Base-by-base conservation (phyloP, 2,888 invertebrate species). In the Drosophila macrospina region DNA sequence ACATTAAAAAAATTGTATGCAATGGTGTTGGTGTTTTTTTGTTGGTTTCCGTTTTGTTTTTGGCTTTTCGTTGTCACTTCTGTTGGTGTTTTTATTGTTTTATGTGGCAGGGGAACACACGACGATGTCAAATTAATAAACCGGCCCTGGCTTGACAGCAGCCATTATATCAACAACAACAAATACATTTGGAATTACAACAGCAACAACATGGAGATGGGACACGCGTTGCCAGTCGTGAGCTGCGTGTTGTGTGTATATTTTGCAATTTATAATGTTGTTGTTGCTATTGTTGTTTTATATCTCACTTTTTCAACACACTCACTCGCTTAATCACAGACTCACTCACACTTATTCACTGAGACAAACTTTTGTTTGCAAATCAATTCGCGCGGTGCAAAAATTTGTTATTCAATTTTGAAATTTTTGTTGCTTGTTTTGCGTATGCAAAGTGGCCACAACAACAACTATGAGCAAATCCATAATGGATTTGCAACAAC, bases 61-160 rank as follows among this genome's bases (percentile, higher is more conserved):
- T 67, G 72, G 39, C 34, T 67, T 42, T 51, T 68, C 52, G 61
- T 65, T 54, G 39, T 20, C 42, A 37, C 20, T 45, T 24, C 15
- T 60, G 26, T 54, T 74, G 51, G 52, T 76, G 24, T 64, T 63
- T 55, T 57, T 68, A 61, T 66, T 59, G 57, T 57, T 50, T 61
- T 64, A 45, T 67, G 65, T 71, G 72, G 69, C 73, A 64, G 55
- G 78, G 80, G 63, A 45, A 44, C 69, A 71, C 71, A 74, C 70
- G 64, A 54, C 62, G 82, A 75, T 82, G 86, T 80, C 80, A 83
- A 83, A 86, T 86, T 86, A 83, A 83, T 83, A 80, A 83, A 83
- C 83, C 80, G 80, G 86, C 78, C 78, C 78, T 76, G 71, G 60
- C 81, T 71, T 66, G 70, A 60, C 74, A 66, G 48, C 78, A 55